Percentiles rank a stretch among this genome's conserved stretches.
phyloP scores from a whole-genome alignment of 2,797 vertebrate species.

The Lacerta bilineata region DNA sequence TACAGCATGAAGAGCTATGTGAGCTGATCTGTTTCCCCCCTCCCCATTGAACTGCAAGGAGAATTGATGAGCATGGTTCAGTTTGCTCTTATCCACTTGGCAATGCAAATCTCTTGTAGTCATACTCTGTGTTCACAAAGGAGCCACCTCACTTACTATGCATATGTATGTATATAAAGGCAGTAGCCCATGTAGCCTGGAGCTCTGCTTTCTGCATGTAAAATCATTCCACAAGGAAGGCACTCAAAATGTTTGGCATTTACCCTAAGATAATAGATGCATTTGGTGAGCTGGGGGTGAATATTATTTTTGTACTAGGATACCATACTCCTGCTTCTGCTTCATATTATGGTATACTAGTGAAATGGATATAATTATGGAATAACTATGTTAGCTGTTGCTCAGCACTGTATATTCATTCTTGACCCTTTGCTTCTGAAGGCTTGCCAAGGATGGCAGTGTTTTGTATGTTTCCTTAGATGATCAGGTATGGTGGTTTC shows the following conservation, averaged over 20 bases:
- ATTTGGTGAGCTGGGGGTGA: background rate
- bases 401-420: background rate
- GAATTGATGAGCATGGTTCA: constrained; percentile 46
- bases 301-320: background rate
- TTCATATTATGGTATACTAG: background rate
- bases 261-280: background rate
- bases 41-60: constrained; percentile 29
- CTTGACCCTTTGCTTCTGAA: background rate
- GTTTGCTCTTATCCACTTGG: constrained; percentile 29
- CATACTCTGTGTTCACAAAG: background rate
- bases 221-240: background rate
- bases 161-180: background rate
- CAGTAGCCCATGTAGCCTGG: background rate
- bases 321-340: background rate
- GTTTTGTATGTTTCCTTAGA: background rate
- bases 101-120: background rate
- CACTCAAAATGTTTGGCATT: background rate
- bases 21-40: background rate
- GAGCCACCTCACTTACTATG: background rate
- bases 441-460: background rate
- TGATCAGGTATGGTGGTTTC: background rate
- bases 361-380: background rate
- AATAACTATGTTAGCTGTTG: background rate
- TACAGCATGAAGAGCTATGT: background rate
- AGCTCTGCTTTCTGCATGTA: background rate